These are phyloP conservation scores for Cantharis rufa DNA, from an alignment of 2,888 invertebrate genomes.

Conservation along the genomic window DNA sequence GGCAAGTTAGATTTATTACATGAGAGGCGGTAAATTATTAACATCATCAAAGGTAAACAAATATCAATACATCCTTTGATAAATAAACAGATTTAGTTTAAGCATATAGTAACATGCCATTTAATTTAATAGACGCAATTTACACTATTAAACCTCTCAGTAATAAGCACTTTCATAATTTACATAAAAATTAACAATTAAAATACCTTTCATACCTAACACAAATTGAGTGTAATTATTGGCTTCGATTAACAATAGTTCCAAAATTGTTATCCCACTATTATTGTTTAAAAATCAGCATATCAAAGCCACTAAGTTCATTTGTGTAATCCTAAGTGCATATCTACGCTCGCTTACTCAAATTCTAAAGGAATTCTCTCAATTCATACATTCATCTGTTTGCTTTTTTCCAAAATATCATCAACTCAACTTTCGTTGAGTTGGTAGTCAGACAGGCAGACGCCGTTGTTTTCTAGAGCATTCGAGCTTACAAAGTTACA, in stretches of 20 bases:
- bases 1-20: not conserved
- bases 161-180: not conserved
- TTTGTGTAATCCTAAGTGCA: not conserved
- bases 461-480: conserved; percentile 4
- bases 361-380: not conserved
- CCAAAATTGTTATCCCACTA: not conserved
- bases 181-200: not conserved
- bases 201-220: not conserved
- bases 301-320: not conserved
- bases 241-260: not conserved
- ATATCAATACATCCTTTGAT: not conserved
- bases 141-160: not conserved
- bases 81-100: not conserved
- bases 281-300: not conserved
- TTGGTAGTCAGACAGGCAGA: conserved; percentile 17
- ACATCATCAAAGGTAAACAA: not conserved
- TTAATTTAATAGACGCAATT: not conserved
- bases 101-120: not conserved
- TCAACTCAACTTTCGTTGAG: conserved; percentile 10
- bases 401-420: not conserved
- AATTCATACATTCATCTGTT: not conserved
- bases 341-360: not conserved
- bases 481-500: conserved; percentile 1
- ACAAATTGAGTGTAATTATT: not conserved
- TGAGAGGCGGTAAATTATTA: not conserved